phyloP scores from a whole-genome alignment of 92 coral and sea anemone genomes.

The Phenganax marumi region DNA sequence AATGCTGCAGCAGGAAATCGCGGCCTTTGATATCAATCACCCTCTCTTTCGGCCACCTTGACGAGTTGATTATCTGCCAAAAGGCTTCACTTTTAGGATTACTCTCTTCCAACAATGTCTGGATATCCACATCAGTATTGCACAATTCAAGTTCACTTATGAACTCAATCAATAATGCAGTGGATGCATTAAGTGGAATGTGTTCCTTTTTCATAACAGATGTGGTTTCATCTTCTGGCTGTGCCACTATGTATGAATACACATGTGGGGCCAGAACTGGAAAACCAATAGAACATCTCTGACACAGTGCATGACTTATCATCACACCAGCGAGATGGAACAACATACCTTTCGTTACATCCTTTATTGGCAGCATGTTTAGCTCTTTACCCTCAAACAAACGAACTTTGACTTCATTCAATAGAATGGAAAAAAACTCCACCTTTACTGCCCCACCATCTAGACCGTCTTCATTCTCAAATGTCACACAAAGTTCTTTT shows the following conservation, averaged over 20 bases:
- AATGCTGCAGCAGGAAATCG: constrained; percentile 8
- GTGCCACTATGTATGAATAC: constrained; percentile 19
- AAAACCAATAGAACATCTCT: constrained; percentile 35
- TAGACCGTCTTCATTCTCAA: constrained; percentile 40
- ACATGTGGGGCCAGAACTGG: constrained; percentile 36
- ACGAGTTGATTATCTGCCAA: constrained; percentile 35
- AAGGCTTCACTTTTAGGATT: constrained; percentile 11
- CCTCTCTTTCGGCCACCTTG: constrained; percentile 45
- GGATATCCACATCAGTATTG: constrained; percentile 35
- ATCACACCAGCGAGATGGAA: constrained; percentile 49
- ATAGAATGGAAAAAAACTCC: constrained; percentile 36
- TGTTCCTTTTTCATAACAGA: constrained; percentile 21
- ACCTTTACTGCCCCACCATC: constrained; percentile 51
- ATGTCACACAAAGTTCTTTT: constrained; percentile 40
- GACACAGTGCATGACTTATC: constrained; percentile 21
- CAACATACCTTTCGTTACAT: constrained; percentile 25
- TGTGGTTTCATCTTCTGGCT: constrained; percentile 30
- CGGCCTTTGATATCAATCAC: constrained; percentile 22
- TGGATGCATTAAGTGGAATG: constrained; percentile 44
- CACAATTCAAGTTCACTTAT: constrained; percentile 37
- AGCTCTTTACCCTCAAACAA: constrained; percentile 42
- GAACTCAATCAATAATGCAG: constrained; percentile 29
- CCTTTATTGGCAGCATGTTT: constrained; percentile 40
- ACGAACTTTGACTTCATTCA: constrained; percentile 37
- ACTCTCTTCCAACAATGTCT: constrained; percentile 9